Evolutionary conservation across 2,888 invertebrate genomes (phyloP), one percentile per base, ranked within the genome.

Genomic region (Himalopsyche tibetana): DNA sequence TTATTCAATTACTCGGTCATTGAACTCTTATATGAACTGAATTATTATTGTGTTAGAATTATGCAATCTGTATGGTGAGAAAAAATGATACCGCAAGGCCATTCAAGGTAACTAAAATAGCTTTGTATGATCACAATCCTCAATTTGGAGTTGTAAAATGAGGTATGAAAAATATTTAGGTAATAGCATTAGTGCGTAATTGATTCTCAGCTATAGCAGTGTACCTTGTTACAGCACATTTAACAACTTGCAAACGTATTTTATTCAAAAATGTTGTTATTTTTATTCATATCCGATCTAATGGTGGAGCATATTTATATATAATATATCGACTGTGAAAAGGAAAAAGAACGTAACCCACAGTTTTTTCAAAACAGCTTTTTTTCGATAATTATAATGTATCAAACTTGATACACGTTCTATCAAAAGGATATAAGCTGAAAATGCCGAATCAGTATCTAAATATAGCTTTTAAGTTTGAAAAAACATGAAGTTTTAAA

Each of bases 61-160:
- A 63, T 63, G 63, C 63, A 63, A 63, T 19, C 4, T 63, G n/a
- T 19, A 19, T 19, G 11, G 19, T 4, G 63, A 63, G 63, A 63
- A 63, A 63, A 19, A 19, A 63, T 19, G 28, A 63, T 63, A 63
- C 63, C 63, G 63, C 63, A 63, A 63, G 63, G 63, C 63, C 63
- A 63, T 63, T 63, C 63, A 63, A 63, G 63, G 63, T 8, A n/a
- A 63, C 63, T n/a, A 3, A 8, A 63, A 63, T 63, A 19, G 0
- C 4, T 63, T 4, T n/a, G n/a, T 63, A 51, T 51, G 15, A 51
- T 15, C 12, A 51, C 63, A 19, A 63, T 19, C 28, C 6, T 19
- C 63, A 63, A 63, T 63, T 63, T 63, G 19, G 63, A 63, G 63
- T 19, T 63, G 63, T 63, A 63, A 63, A 63, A 28, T 5, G 63